Base-by-base conservation (phyloP, 2,888 invertebrate species). In the Heliconius erato region DNA sequence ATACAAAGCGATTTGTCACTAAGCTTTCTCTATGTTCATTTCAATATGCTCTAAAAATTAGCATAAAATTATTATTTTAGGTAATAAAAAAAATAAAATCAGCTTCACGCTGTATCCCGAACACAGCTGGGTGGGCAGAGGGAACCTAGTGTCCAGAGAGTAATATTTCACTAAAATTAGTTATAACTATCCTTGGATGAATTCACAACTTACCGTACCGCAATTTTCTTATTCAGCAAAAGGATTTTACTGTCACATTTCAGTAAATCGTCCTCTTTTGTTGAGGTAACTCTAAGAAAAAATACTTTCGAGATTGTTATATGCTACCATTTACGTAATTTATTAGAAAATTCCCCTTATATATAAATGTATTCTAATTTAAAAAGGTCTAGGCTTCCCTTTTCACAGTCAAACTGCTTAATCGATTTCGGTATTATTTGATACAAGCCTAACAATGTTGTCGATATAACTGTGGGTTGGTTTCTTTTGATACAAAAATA, bases 251-350 rank as follows among this genome's bases (percentile, higher is more conserved):
- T 67, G 44, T 67, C 65, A 40, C 44, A 78, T 28, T 78, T 32
- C 3, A 78, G 67, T 67, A 67, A 78, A 78, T 78, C 78, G 78
- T 26, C 44, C 67, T 35, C 67, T 78, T 78, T 78, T 78, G 67
- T 78, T 28, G 23, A 32, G 67, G n/a, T 28, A 67, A 44, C n/a
- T 28, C 44, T 44, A 9, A 68, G 28, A 68, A 78, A 78, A 78
- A 76, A 23, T 78, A 49, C 67, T 23, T 68, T 68, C 28, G 1
- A 65, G 49, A 44, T 67, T 40, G 78, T 65, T 78, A 67, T 28
- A 68, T 68, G 78, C 28, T 65, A 49, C 78, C 78, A 68, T 78
- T 78, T 68, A 67, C n/a, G 68, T 68, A 78, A 78, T 67, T 68
- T 68, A 49, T 78, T 78, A 32, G 78, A 32, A 67, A 65, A 26